A percentile compares a stretch with the other conserved stretches of the same genome.
These are phyloP conservation scores for Drosophila arawakana DNA, from an alignment of 1,140 invertebrate genomes.

Conservation along the genomic window DNA sequence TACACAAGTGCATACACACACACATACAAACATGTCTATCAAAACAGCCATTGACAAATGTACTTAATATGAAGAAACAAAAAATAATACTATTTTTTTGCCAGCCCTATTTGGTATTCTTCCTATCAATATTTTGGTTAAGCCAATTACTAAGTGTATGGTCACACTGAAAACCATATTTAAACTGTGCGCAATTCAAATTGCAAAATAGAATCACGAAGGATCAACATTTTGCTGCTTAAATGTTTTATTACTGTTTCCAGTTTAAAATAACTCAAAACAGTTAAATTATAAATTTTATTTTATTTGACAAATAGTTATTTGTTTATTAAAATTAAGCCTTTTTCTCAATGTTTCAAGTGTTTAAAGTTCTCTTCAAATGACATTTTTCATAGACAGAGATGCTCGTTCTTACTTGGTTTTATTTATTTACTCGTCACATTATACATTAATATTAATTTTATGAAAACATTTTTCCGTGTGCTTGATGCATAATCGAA, in stretches of 20 bases:
- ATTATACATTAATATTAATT: conserved; percentile 47
- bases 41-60: conserved; percentile 6
- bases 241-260: too few relatives aligned
- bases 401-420: conserved; percentile 34
- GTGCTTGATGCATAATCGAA: conserved; percentile 4
- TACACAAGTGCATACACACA: conserved; percentile 6
- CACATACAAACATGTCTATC: conserved; percentile 4
- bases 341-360: neutral
- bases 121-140: neutral
- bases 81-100: conserved; percentile 4
- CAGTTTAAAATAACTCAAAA: too few relatives aligned
- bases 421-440: conserved; percentile 52
- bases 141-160: neutral
- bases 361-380: neutral
- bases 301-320: neutral
- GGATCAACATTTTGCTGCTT: too few relatives aligned
- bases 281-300: neutral
- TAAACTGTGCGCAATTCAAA: neutral
- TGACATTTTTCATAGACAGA: neutral
- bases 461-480: conserved; percentile 35
- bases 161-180: conserved; percentile 1
- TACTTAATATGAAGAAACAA: conserved; percentile 21
- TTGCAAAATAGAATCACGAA: too few relatives aligned
- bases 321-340: neutral
- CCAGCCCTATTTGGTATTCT: neutral